Evolutionary conservation across 2,888 invertebrate species (phyloP), one percentile per base, ranked within the genome.

Genomic region (Mesorhabditis spiculigera): DNA sequence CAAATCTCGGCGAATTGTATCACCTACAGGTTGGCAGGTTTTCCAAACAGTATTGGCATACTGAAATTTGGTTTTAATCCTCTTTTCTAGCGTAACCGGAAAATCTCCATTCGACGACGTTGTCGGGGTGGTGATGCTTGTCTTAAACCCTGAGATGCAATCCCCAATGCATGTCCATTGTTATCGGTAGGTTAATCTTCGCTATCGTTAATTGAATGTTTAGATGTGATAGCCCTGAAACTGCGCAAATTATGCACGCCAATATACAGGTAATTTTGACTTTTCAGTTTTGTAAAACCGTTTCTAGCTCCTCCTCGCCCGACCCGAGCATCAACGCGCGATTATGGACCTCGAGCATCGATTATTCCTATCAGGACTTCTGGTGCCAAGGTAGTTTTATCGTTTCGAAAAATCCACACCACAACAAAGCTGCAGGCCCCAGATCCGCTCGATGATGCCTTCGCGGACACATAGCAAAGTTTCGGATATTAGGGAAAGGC

Each of bases 131-230:
- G 94, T 96, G 70, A 90, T 95, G 76, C 89, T 96, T 65, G 90
- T 96, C 1, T 94, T 93, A 86, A 96, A 96, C 88, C 95, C 95
- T 0, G 91, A 93, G 70, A 95, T 95, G 6, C 92, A 93, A 79
- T 93, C 94, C 86, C 95, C 95, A 0, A 91, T 96, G 43, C 95
- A 96, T 86, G 94, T 95, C 4, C 96, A 97, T 86, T 95, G 94
- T 68, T 96, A 91, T 86, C 91, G 95, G 88, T 89, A 8, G n/a
- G 66, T 10, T 16, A n/a, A 43, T 6, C n/a, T 50, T 50, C 58
- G 58, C 5, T n/a, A 65, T 28, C 63, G 10, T n/a, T 13, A 63
- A 63, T 41, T 13, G 28, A 66, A 13, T 43, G 8, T 66, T 66
- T n/a, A 63, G 78, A 68, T 78, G 88, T 87, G 96, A 96, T 87